Evolutionary conservation across 2,888 invertebrate species (phyloP), one percentile per base, ranked within the genome.

Genomic region (Drosophila koepferae): DNA sequence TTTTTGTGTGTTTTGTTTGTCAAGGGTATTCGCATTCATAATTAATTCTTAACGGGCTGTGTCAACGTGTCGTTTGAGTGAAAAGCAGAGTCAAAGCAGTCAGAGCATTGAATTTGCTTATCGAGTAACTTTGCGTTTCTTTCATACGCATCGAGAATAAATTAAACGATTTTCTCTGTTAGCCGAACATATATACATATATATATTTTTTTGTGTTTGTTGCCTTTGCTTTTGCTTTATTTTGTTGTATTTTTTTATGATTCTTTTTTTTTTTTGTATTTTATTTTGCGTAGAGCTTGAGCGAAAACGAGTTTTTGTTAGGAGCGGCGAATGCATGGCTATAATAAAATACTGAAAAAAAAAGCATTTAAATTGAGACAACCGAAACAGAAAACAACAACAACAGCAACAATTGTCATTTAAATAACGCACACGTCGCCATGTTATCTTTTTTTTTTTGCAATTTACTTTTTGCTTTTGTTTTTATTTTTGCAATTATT

Each of bases 391-490:
- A 43, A 65, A 59, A 40, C 38, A 16, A 16, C 7, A n/a, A 5
- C 28, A 49, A n/a, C 70, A 72, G 73, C 74, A 72, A 85, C 18
- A 75, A 86, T 89, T 84, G 83, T 83, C 81, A 85, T 85, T 85
- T 85, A 86, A 85, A 85, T 89, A 89, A 89, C 84, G 89, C 89
- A 86, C 77, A 89, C 89, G 80, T 83, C 80, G 82, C 71, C 85
- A 86, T 81, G 72, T 80, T 87, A 68, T 63, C 70, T 28, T 75
- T 74, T 58, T 63, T 71, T 63, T 67, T 61, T 67, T 74, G 48
- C 53, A n/a, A 72, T 46, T 74, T 49, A 41, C 14, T 34, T 61
- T 63, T 48, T 43, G 56, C 36, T 40, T 66, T 36, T 49, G 62
- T 62, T 48, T 44, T 67, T 44, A 41, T 51, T 61, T 85, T 80